phyloP scores from a whole-genome alignment of 2,888 invertebrate genomes.

The Charanyca ferruginea region DNA sequence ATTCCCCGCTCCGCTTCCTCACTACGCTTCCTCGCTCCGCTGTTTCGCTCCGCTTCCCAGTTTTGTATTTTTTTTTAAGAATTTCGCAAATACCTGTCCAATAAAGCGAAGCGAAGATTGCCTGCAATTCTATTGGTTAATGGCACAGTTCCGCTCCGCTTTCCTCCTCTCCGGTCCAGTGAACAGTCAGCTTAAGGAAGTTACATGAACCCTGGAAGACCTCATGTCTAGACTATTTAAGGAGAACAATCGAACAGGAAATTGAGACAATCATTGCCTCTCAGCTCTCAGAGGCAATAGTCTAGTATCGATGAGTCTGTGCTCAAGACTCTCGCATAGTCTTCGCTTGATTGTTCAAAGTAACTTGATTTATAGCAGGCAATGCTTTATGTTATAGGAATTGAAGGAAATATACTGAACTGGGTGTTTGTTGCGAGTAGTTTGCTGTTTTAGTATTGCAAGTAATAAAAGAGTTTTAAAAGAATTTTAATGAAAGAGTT shows the following conservation, averaged over 20 bases:
- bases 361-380: constrained; percentile 44
- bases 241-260: constrained; percentile 40
- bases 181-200: no score
- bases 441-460: background rate
- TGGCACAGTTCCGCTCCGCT: no score
- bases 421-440: background rate
- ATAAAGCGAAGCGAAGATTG: no score
- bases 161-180: no score
- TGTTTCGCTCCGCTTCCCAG: no score
- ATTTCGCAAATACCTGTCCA: no score
- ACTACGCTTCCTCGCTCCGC: no score
- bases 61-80: no score
- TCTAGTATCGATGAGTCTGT: constrained; percentile 33
- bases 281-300: constrained; percentile 22
- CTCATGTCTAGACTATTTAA: constrained; percentile 36
- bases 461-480: background rate
- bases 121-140: no score
- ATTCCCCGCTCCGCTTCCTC: no score
- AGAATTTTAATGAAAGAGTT: no score
- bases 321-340: constrained; percentile 30
- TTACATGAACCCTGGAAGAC: background rate
- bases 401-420: constrained; percentile 1
- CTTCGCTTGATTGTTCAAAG: constrained; percentile 53
- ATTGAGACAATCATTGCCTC: constrained; percentile 47
- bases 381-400: constrained; percentile 25